Percentiles rank a stretch among this genome's conserved stretches.
These are phyloP conservation scores for Sinocyclocheilus grahami DNA, from an alignment of 2,113 vertebrate genomes.

Conservation along the genomic window DNA sequence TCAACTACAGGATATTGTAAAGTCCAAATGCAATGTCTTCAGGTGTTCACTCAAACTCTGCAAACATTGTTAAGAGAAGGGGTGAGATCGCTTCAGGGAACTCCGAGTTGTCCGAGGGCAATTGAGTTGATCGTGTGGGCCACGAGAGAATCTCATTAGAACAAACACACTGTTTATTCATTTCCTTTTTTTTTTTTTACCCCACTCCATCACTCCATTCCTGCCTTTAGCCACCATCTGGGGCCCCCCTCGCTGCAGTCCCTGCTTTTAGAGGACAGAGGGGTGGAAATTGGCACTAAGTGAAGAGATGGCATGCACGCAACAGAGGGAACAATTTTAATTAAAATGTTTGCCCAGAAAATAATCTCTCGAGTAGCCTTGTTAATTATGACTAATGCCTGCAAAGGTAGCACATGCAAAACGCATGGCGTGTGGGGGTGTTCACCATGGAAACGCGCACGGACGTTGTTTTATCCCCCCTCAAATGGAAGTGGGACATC, in stretches of 20 bases:
- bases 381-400: slow-evolving; percentile 78
- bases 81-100: not conserved
- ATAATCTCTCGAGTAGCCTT: slow-evolving; percentile 73
- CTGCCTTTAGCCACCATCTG: slow-evolving; percentile 67
- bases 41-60: not conserved
- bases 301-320: slow-evolving; percentile 70
- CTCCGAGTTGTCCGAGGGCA: slow-evolving; percentile 18
- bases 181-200: not conserved
- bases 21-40: not conserved
- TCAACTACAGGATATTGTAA: not conserved
- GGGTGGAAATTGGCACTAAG: slow-evolving; percentile 73
- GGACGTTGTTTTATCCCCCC: slow-evolving; percentile 52
- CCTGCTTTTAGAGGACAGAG: slow-evolving; percentile 67
- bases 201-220: not conserved
- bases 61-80: not conserved
- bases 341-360: slow-evolving; percentile 79
- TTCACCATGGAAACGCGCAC: slow-evolving; percentile 69
- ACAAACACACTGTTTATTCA: slow-evolving; percentile 37
- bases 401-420: slow-evolving; percentile 57
- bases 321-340: slow-evolving; percentile 74
- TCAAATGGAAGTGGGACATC: slow-evolving; percentile 46
- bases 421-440: slow-evolving; percentile 58
- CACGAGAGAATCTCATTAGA: slow-evolving; percentile 41
- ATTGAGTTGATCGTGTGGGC: slow-evolving; percentile 28
- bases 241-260: slow-evolving; percentile 56